Evolutionary conservation across 2,797 vertebrate genomes (phyloP), one percentile per base, ranked within the genome.

Genomic region (Schizothorax lantsangensis): DNA sequence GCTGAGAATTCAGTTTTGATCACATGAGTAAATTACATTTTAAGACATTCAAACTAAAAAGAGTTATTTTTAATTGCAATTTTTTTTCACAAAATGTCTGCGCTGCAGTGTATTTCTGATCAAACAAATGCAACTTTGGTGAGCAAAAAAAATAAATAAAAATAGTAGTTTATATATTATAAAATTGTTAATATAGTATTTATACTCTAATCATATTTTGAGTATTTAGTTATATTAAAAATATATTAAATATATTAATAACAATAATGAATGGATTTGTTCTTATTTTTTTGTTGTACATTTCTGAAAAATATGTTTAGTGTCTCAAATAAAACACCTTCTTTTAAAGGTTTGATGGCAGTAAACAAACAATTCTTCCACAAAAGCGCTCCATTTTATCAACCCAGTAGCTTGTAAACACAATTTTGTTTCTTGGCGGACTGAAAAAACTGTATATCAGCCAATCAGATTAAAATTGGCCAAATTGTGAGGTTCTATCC

Each of bases 381-480:
- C 19, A 54, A 38, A 77, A 77, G 26, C 0, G 10, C 30, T 23
- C 6, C 38, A n/a, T n/a, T 62, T 79, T 11, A 62, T 19, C 36
- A 79, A 57, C 77, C 36, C 14, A 79, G 23, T 79, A 62, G 77
- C 57, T 79, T 79, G 54, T 79, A 62, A 79, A 79, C 38, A 79
- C 54, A 79, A 62, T 79, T 62, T 10, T 4, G 54, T 19, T 79
- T 62, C 38, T 62, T 79, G 77, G 77, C 77, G 5, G 54, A 62
- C 57, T 79, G 30, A 73, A 36, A 54, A 36, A 57, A 4, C 52
- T 30, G 23, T 26, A 5, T 62, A 43, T 43, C 33, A 54, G 45
- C 45, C 80, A 81, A 19, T 19, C 36, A 30, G 30, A 81, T 81
- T 26, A 9, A 54, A 82, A 9, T 40, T 82, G n/a, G 23, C 23